Conservation (phyloP, 2,113 vertebrate genomes). For the Lepus americanus region DNA sequence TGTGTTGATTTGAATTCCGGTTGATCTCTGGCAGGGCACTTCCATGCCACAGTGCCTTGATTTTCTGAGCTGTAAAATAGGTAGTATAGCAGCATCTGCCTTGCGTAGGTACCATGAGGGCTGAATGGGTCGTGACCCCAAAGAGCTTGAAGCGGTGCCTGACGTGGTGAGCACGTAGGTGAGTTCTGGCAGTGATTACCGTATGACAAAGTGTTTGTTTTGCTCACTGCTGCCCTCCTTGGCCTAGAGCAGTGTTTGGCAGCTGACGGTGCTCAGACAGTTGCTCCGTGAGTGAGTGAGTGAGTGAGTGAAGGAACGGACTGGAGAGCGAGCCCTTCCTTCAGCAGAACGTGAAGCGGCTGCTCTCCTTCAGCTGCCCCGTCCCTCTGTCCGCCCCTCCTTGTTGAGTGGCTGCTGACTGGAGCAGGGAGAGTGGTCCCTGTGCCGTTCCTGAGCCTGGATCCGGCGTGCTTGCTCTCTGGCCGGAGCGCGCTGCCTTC, state of each 20-base stretch:
- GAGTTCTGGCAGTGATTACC: slow-evolving; percentile 5
- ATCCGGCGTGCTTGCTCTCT: slow-evolving; percentile 15
- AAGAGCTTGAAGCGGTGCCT: background rate
- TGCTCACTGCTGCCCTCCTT: background rate
- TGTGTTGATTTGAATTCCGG: slow-evolving; percentile 6
- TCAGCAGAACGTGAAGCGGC: background rate
- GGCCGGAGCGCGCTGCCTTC: background rate
- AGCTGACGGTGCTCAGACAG: background rate
- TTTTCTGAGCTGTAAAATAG: slow-evolving; percentile 41
- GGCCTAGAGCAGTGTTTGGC: background rate
- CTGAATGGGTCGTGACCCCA: background rate
- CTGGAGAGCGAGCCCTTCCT: background rate
- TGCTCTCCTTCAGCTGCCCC: background rate
- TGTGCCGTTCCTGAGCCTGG: background rate
- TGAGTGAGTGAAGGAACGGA: background rate
- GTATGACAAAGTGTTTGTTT: background rate
- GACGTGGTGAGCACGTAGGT: background rate
- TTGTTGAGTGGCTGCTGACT: background rate
- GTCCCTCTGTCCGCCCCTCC: background rate
- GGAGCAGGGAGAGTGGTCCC: background rate
- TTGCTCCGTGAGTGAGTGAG: background rate
- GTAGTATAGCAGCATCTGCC: background rate
- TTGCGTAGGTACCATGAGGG: background rate
- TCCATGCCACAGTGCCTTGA: background rate
- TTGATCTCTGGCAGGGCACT: background rate